Percentiles rank a stretch among this genome's conserved stretches.
Conservation (phyloP, 2,113 vertebrate species). For the Cochlearius cochlearius region DNA sequence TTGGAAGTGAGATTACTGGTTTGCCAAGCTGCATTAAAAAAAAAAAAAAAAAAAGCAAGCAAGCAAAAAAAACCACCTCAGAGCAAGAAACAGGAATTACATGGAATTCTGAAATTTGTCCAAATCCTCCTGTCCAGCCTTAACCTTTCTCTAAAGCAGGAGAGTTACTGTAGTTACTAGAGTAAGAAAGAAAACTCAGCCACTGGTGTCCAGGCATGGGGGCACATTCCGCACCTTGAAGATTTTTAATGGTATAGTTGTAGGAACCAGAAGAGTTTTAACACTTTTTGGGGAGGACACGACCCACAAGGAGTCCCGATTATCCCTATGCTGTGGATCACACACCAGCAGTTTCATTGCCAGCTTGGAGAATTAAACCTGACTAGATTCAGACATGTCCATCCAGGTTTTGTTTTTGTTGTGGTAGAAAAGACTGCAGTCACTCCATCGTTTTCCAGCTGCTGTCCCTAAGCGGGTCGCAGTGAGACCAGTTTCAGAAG, state of each 20-base stretch:
- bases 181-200: not conserved
- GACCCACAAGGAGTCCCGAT: not conserved
- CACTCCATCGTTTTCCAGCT: not conserved
- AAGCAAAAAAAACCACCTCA: not conserved
- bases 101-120: not conserved
- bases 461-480: too few species aligned
- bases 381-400: fast-evolving
- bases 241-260: not conserved
- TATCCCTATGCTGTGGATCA: not conserved
- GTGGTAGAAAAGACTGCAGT: not conserved
- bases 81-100: not conserved
- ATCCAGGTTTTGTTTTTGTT: not conserved
- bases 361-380: not conserved
- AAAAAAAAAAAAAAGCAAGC: not conserved
- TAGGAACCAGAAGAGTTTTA: not conserved
- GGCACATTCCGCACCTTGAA: not conserved
- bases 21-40: not conserved
- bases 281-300: not conserved
- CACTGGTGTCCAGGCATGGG: not conserved
- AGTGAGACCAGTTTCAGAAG: not conserved
- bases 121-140: not conserved
- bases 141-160: not conserved
- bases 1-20: not conserved
- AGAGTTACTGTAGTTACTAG: not conserved
- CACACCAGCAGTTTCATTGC: fast-evolving